Conservation (phyloP, 2,888 invertebrate species). For the Cantharis rustica region DNA sequence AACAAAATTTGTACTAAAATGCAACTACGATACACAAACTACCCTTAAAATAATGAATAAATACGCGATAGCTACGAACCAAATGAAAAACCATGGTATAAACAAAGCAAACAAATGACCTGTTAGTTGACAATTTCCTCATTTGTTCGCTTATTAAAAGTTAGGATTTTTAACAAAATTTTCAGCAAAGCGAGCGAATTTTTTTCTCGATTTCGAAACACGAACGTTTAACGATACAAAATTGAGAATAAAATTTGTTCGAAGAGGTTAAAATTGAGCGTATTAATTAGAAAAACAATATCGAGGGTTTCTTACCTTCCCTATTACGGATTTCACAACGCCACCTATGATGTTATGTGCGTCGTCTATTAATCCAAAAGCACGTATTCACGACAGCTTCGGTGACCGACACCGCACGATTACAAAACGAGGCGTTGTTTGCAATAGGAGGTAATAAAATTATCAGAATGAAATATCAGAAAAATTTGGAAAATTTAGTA, state of each 20-base stretch:
- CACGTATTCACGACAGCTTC: slow-evolving; percentile 55
- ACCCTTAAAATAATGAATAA: background rate
- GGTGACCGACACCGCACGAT: slow-evolving; percentile 47
- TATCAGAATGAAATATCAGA: slow-evolving; percentile 42
- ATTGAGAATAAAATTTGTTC: slow-evolving; percentile 39
- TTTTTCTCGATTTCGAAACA: slow-evolving; percentile 34
- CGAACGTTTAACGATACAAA: slow-evolving; percentile 29
- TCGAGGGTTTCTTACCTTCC: slow-evolving; percentile 58
- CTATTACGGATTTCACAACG: slow-evolving; percentile 54
- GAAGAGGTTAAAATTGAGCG: slow-evolving; percentile 37
- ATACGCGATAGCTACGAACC: slow-evolving; percentile 24
- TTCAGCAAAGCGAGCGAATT: slow-evolving; percentile 35
- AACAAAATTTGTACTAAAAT: background rate
- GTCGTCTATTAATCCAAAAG: slow-evolving; percentile 55
- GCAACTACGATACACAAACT: slow-evolving; percentile 6
- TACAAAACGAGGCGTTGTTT: slow-evolving; percentile 48
- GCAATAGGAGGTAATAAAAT: slow-evolving; percentile 49
- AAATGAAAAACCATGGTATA: slow-evolving; percentile 46
- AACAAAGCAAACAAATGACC: slow-evolving; percentile 59
- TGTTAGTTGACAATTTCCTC: slow-evolving; percentile 55
- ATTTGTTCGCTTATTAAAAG: slow-evolving; percentile 40
- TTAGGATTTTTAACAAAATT: slow-evolving; percentile 42
- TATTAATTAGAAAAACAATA: slow-evolving; percentile 50
- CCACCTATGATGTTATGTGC: slow-evolving; percentile 56
- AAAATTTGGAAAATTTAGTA: slow-evolving; percentile 28